Evolutionary conservation across 2,797 vertebrate genomes (phyloP), one percentile per base, ranked within the genome.

Genomic region (Phalanger gymnotis): DNA sequence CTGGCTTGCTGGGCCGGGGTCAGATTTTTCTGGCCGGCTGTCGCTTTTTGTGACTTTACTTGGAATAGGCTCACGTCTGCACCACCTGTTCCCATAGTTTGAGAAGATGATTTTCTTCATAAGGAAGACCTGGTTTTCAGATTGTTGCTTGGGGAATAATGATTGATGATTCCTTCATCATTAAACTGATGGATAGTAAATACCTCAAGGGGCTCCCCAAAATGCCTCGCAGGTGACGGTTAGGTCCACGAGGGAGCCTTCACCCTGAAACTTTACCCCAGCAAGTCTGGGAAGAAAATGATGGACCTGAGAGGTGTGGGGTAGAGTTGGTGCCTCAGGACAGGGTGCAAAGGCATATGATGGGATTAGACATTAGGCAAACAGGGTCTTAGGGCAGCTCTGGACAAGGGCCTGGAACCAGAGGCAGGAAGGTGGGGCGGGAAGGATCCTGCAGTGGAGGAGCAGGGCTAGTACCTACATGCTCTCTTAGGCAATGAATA

Each of bases 51-150:
- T 51, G 40, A 10, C 73, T 87, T 87, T 47, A 2, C 40, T 87
- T 0, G 0, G 73, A 27, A 47, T 51, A 10, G 1, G 22, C 22
- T 40, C 9, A 1, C 9, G 0, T 51, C 27, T 87, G 9, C 4
- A 27, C 3, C 10, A 4, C 51, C 2, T 25, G 7, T 31, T 81
- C 40, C 47, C 40, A 27, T 11, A 11, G 40, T 25, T 9, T 47
- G 25, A 87, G 40, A 87, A 51, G 73, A 27, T 25, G 40, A 47
- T 27, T 87, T 27, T 81, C 40, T 73, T 73, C 19, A 40, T 11
- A 27, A 25, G 9, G 73, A 27, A 27, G 40, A 81, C 40, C 47
- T 11, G 25, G 73, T 10, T 47, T 87, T 51, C 22, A 47, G 40
- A 51, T 47, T 25, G n/a, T 34, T 34, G n/a, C 22, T 13, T 40